A percentile compares a stretch with the other conserved stretches of the same genome.
Evolutionary conservation across 2,888 invertebrate genomes (phyloP).

Genomic region (Heterodera filipjevi): DNA sequence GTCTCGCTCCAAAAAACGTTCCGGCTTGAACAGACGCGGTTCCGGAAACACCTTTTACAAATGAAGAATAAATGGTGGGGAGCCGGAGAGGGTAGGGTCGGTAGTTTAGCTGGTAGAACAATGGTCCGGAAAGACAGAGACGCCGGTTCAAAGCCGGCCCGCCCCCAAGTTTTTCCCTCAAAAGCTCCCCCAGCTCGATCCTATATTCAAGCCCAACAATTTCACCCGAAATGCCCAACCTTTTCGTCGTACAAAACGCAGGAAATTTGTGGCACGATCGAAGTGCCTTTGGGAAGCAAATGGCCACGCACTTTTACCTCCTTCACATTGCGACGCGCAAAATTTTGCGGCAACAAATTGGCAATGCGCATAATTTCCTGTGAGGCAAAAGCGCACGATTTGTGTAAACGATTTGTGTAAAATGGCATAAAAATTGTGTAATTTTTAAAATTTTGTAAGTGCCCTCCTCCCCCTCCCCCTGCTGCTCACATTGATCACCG

Average conservation of each 20-base stretch:
- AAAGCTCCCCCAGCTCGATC: not conserved
- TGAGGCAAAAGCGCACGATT: no score
- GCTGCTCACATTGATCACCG: slow-evolving; percentile 23
- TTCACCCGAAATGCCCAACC: not conserved
- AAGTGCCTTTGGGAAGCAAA: slow-evolving; percentile 25
- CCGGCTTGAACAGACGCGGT: slow-evolving; percentile 20
- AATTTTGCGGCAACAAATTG: slow-evolving; percentile 29
- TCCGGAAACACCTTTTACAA: slow-evolving; percentile 26
- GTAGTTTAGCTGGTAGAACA: no score
- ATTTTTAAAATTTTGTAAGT: no score
- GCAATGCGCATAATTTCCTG: slow-evolving; percentile 28
- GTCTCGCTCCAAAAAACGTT: slow-evolving; percentile 25
- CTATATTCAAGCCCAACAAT: no score
- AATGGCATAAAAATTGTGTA: not conserved
- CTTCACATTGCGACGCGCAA: slow-evolving; percentile 16
- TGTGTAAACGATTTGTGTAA: no score
- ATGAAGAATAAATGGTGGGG: no score
- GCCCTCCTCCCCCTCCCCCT: not conserved
- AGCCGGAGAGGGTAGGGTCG: not conserved
- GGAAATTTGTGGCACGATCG: slow-evolving; percentile 21
- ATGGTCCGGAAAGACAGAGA: no score
- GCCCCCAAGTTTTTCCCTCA: no score
- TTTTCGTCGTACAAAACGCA: slow-evolving; percentile 31
- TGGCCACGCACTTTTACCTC: slow-evolving; percentile 24
- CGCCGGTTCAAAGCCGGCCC: no score